Conservation (phyloP, 1,140 invertebrate species). For the Octopus sinensis region DNA sequence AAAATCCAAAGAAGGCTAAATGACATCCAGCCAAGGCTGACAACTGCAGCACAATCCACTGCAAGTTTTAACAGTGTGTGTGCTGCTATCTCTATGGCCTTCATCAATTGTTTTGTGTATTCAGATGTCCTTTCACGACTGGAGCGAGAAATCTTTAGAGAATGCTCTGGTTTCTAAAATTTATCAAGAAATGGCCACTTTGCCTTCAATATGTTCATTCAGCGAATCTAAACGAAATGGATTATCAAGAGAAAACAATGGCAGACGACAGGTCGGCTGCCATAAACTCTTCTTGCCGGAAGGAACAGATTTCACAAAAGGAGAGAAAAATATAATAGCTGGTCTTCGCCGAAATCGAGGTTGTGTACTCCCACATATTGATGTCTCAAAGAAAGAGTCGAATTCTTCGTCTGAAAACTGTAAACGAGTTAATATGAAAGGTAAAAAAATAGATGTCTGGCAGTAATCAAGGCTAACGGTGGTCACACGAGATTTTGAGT, state of each 20-base stretch:
- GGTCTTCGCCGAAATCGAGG: slow-evolving; percentile 1
- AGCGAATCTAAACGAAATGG: not conserved
- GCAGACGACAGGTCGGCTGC: not conserved
- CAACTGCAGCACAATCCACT: too few relatives aligned
- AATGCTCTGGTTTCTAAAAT: not conserved
- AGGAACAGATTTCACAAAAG: not conserved
- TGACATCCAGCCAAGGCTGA: too few relatives aligned
- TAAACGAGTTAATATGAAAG: too few relatives aligned
- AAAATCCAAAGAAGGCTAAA: too few relatives aligned
- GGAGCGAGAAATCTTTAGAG: not conserved
- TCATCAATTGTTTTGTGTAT: too few relatives aligned
- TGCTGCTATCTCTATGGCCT: too few relatives aligned
- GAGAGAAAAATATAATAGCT: slow-evolving; percentile 9
- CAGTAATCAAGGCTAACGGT: too few relatives aligned
- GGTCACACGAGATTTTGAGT: too few relatives aligned
- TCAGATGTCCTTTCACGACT: slow-evolving; percentile 11
- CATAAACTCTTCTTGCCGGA: not conserved
- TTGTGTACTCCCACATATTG: not conserved
- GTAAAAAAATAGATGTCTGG: too few relatives aligned
- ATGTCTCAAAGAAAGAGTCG: not conserved
- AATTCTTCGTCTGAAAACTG: too few relatives aligned
- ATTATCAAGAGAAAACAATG: not conserved
- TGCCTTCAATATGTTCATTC: not conserved
- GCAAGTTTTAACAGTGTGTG: too few relatives aligned
- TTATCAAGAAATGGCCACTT: not conserved